A percentile compares a stretch with the other conserved stretches of the same genome.
phyloP scores from a whole-genome alignment of 2,888 invertebrate species.

The Limnephilus marmoratus region DNA sequence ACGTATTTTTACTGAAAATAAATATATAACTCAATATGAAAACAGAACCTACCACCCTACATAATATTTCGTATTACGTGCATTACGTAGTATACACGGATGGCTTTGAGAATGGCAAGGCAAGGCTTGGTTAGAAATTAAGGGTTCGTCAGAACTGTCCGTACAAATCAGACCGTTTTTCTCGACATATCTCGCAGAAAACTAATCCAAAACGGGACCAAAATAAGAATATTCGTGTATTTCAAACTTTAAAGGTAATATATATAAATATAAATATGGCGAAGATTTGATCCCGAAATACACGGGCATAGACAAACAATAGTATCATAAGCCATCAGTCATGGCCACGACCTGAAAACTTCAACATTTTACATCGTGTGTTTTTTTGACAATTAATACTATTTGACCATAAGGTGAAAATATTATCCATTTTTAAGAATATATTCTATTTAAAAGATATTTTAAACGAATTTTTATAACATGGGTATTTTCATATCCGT shows the following conservation, averaged over 20 bases:
- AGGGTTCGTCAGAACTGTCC: neutral
- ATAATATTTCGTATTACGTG: neutral
- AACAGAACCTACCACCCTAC: neutral
- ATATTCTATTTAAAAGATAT: no score
- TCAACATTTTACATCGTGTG: neutral
- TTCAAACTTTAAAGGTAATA: neutral
- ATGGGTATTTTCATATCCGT: neutral
- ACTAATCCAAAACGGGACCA: neutral
- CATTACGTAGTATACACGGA: neutral
- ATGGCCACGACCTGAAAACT: neutral
- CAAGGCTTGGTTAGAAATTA: neutral
- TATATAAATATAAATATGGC: neutral
- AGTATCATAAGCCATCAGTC: neutral
- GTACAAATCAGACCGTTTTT: neutral
- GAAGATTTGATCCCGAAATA: neutral
- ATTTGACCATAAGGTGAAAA: constrained; percentile 27
- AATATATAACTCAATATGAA: neutral
- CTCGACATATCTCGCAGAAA: neutral
- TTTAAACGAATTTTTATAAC: neutral
- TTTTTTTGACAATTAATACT: constrained; percentile 1
- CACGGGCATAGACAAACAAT: neutral
- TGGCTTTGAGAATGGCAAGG: neutral
- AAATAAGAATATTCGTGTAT: neutral
- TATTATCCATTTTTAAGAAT: neutral
- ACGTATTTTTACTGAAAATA: neutral